These are phyloP conservation scores for Oxystoma pomonae DNA, from an alignment of 2,888 invertebrate species.

Conservation along the genomic window DNA sequence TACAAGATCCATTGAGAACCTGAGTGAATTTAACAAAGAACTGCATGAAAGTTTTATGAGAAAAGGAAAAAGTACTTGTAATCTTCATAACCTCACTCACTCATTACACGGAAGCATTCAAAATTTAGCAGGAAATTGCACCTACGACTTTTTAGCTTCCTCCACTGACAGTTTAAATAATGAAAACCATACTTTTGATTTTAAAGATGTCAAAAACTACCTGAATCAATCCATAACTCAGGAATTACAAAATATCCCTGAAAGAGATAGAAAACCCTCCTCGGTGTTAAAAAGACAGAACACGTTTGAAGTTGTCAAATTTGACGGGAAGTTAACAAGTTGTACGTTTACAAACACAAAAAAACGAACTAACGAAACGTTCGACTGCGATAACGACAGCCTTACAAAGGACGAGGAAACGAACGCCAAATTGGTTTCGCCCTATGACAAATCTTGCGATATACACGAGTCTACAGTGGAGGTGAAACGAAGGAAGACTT, in stretches of 20 bases:
- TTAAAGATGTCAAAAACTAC: background rate
- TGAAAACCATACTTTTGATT: background rate
- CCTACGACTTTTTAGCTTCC: background rate
- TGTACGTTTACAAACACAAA: slow-evolving; percentile 9
- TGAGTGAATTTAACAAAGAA: too few relatives aligned
- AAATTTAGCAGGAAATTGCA: background rate
- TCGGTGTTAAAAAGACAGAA: slow-evolving; percentile 2
- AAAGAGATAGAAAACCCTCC: background rate
- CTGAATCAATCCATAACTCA: background rate
- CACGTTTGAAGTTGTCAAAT: slow-evolving; percentile 4
- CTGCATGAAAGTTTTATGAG: too few relatives aligned
- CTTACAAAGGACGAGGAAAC: background rate
- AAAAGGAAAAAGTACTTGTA: too few relatives aligned
- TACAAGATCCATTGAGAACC: background rate
- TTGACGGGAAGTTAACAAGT: slow-evolving; percentile 1
- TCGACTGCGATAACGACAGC: slow-evolving; percentile 4
- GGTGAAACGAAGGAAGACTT: slow-evolving; percentile 29
- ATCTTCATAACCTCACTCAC: background rate
- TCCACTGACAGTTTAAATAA: background rate
- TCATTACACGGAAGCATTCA: background rate
- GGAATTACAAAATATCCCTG: background rate
- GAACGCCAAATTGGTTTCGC: background rate
- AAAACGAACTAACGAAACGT: slow-evolving; percentile 21
- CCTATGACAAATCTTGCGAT: slow-evolving; percentile 25
- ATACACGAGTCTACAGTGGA: slow-evolving; percentile 25